These are phyloP conservation scores for Elaphurus davidianus DNA, from an alignment of 2,113 vertebrate genomes.

Conservation along the genomic window DNA sequence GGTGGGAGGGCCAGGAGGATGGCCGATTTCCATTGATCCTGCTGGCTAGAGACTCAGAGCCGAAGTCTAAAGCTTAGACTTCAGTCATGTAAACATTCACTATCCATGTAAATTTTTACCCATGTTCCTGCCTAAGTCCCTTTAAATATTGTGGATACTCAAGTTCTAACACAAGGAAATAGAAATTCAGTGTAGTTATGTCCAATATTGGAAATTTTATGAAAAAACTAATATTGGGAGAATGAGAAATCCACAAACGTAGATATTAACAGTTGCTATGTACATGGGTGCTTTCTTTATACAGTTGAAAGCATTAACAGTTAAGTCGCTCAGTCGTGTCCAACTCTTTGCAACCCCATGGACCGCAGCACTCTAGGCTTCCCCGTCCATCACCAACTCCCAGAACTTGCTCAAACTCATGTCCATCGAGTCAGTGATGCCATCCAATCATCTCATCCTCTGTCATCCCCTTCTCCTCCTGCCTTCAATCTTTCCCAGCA, in stretches of 20 bases:
- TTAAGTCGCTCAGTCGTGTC: neutral
- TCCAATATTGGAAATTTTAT: neutral
- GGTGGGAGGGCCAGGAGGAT: neutral
- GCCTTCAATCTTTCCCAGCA: neutral
- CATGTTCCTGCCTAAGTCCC: neutral
- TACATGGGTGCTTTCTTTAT: neutral
- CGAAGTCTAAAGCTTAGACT: neutral
- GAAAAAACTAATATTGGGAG: neutral
- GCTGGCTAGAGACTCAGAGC: neutral
- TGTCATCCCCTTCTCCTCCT: neutral
- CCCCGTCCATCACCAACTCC: neutral
- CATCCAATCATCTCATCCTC: neutral
- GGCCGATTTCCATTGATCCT: neutral
- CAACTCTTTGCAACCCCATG: rapidly evolving
- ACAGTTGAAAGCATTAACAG: neutral
- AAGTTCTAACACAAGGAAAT: neutral
- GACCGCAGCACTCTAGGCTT: neutral
- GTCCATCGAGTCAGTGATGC: neutral
- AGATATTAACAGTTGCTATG: neutral
- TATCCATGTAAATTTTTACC: neutral
- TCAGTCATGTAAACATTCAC: neutral
- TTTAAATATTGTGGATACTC: neutral
- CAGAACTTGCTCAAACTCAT: neutral
- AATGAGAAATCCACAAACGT: neutral
- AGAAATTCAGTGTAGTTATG: neutral